Conservation (phyloP, 2,797 vertebrate species). For the Artibeus lituratus region DNA sequence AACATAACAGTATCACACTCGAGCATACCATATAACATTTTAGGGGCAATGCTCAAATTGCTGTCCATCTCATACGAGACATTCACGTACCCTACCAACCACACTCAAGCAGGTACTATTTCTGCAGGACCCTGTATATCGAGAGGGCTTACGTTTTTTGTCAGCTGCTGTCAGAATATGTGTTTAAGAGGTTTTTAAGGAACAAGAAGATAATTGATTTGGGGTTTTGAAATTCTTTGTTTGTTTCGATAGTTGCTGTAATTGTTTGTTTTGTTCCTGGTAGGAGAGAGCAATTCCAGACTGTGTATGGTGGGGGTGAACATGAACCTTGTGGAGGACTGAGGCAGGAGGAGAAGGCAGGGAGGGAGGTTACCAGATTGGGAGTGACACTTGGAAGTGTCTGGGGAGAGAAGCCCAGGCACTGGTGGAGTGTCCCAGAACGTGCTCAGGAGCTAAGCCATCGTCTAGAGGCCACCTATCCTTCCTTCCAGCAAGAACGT, state of each 20-base stretch:
- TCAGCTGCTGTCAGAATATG: neutral
- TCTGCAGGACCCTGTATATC: too few relatives aligned
- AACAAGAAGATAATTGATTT: neutral
- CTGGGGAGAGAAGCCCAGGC: neutral
- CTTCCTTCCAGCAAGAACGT: neutral
- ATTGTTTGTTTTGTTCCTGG: neutral
- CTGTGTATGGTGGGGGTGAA: accelerated
- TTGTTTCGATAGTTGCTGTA: neutral
- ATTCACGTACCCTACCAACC: too few relatives aligned
- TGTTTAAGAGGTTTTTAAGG: neutral
- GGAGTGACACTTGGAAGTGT: neutral
- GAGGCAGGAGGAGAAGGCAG: neutral
- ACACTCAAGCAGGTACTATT: too few relatives aligned
- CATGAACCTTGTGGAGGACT: neutral
- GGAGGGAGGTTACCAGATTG: neutral
- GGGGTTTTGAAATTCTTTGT: neutral
- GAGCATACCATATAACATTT: too few relatives aligned
- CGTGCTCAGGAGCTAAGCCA: neutral
- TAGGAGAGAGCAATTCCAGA: neutral
- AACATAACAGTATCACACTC: too few relatives aligned
- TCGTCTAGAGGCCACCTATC: neutral
- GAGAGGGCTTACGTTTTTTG: neutral
- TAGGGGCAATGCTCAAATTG: too few relatives aligned
- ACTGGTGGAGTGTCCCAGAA: too few relatives aligned
- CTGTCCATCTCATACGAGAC: too few relatives aligned